Base-by-base conservation (phyloP, 64 coral and sea anemone genomes). In the Catalaphyllia jardinei region DNA sequence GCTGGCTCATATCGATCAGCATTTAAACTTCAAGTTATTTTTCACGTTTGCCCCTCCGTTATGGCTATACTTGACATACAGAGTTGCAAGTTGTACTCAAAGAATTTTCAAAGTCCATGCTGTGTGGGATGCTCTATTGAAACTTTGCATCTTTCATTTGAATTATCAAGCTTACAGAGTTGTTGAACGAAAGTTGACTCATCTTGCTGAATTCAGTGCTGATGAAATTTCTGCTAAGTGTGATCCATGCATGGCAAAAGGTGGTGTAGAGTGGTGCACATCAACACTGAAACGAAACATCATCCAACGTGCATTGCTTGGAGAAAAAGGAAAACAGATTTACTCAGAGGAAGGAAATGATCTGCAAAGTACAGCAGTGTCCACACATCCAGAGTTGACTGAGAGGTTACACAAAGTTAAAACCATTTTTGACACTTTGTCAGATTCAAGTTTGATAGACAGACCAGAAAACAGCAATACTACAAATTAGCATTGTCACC, bases 1-100 rank as follows among this genome's bases (percentile, higher is more conserved):
- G 76, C 30, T 99, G 33, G 79, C 77, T 67, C 97, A 99, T 85
- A 95, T 95, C 25, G 65, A 69, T 24, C 63, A 94, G 8, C 71
- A 76, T 18, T 52, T 67, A 39, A 83, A 94, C 15, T 86, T 90
- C 46, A 86, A 82, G 42, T 31, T 88, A 73, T 87, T 91, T 59
- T 71, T 93, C 71, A 88, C 33, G 62, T 64, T 42, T 60, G 24
- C 87, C 14, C 77, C 91, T 8, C 94, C 94, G 5, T 46, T 63
- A 4, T 99, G 94, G 94, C 31, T 99, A 10, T 99, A 93, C 82
- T 35, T 80, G 24, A 99, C 97, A 11, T 99, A 95, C 71, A 91
- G 83, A 91, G 10, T 93, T 38, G 50, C 88, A 33, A 30, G 50
- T 72, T 31, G 13, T 22, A 91, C 67, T 20, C 61, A 38, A 19